phyloP scores from a whole-genome alignment of 2,113 vertebrate genomes.

The Psophia crepitans region DNA sequence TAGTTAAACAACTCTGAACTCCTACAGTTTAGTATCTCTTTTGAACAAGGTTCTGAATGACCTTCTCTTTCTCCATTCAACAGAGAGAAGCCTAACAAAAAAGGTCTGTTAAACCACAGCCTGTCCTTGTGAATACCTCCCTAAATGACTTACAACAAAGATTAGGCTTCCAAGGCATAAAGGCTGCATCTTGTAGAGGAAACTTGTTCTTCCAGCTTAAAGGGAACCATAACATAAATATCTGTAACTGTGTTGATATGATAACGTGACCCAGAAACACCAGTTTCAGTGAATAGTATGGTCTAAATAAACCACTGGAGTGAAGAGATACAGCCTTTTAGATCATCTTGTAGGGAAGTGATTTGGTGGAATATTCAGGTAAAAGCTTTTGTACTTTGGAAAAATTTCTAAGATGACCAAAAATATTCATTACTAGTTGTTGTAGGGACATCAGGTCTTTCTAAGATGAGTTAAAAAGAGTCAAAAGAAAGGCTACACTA shows the following conservation, averaged over 20 bases:
- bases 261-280: neutral
- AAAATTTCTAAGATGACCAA: neutral
- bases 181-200: neutral
- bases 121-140: neutral
- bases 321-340: neutral
- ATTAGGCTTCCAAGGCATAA: neutral
- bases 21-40: neutral
- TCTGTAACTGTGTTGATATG: neutral
- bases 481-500: neutral
- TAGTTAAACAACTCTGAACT: constrained; percentile 8
- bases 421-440: neutral
- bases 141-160: neutral
- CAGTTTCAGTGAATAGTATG: neutral
- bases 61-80: neutral
- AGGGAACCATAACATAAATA: neutral
- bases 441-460: neutral
- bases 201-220: neutral
- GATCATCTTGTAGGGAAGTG: neutral
- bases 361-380: neutral
- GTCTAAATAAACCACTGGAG: neutral
- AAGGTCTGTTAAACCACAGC: neutral
- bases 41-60: neutral
- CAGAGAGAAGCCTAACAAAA: neutral
- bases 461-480: neutral
- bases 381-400: neutral